Percentiles rank a stretch among this genome's conserved stretches.
These are phyloP conservation scores for Callipepla californica DNA, from an alignment of 2,113 vertebrate species.

Conservation along the genomic window DNA sequence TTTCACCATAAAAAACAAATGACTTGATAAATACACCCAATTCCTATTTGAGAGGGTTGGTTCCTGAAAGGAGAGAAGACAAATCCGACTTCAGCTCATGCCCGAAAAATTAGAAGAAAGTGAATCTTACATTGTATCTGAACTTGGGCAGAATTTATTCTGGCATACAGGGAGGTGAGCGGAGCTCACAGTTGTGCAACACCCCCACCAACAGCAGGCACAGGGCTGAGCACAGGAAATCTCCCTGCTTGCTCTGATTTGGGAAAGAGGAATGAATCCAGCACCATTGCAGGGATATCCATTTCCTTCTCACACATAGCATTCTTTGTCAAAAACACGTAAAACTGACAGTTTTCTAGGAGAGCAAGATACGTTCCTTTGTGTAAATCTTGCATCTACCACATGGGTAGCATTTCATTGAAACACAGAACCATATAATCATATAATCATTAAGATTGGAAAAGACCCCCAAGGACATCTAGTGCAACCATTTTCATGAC, in stretches of 20 bases:
- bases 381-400: neutral
- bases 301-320: neutral
- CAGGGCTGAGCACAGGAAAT: too few species aligned
- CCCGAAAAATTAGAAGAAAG: neutral
- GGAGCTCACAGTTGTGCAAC: neutral
- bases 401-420: neutral
- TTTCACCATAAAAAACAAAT: neutral
- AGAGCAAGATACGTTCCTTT: neutral
- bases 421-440: too few species aligned
- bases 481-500: too few species aligned
- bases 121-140: neutral
- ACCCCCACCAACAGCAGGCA: neutral
- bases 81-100: neutral
- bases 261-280: neutral
- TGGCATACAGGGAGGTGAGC: neutral
- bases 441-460: too few species aligned
- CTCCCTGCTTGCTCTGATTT: neutral
- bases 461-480: too few species aligned
- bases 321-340: neutral
- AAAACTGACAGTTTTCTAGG: neutral
- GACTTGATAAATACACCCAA: neutral
- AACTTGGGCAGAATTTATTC: neutral
- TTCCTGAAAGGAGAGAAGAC: accelerated
- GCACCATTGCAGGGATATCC: neutral
- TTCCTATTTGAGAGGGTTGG: accelerated